phyloP scores from a whole-genome alignment of 2,888 invertebrate genomes.

The Caenorhabditis japonica region DNA sequence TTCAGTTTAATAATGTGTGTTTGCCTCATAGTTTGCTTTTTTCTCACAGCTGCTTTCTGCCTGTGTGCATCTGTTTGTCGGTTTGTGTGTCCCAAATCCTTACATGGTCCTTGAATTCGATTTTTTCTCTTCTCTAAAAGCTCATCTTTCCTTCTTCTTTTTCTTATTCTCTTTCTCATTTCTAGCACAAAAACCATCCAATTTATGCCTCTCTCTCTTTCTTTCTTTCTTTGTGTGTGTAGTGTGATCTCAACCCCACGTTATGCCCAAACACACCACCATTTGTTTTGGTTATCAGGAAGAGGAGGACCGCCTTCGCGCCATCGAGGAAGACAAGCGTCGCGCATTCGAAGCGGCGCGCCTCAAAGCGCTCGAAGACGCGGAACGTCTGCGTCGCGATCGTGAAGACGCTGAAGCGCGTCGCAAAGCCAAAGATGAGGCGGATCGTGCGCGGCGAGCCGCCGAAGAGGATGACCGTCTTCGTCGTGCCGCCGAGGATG shows the following conservation, averaged over 20 bases:
- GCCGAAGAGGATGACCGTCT: conserved; percentile 71
- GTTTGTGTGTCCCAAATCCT: not conserved
- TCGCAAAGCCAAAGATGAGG: conserved; percentile 71
- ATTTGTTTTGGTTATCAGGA: conserved; percentile 69
- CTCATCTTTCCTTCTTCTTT: not conserved
- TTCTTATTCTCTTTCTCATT: not conserved
- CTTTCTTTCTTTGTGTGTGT: conserved; percentile 11
- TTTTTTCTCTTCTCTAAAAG: not conserved
- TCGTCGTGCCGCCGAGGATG: conserved; percentile 72
- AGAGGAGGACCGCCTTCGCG: conserved; percentile 75
- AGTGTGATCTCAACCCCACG: not conserved
- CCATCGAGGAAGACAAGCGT: conserved; percentile 75
- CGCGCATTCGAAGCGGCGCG: conserved; percentile 77
- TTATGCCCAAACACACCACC: not conserved
- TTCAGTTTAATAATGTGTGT: too few species aligned
- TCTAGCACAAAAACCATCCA: not conserved
- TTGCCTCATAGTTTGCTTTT: too few species aligned
- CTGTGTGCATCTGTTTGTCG: too few species aligned
- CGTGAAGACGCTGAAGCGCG: conserved; percentile 76
- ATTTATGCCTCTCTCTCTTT: conserved; percentile 5
- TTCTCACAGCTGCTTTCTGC: too few species aligned
- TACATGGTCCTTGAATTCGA: conserved; percentile 39
- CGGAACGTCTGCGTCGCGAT: conserved; percentile 73
- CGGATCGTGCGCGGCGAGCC: conserved; percentile 67
- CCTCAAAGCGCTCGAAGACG: conserved; percentile 76